phyloP scores from a whole-genome alignment of 2,797 vertebrate genomes.

The Delichon dasypus region DNA sequence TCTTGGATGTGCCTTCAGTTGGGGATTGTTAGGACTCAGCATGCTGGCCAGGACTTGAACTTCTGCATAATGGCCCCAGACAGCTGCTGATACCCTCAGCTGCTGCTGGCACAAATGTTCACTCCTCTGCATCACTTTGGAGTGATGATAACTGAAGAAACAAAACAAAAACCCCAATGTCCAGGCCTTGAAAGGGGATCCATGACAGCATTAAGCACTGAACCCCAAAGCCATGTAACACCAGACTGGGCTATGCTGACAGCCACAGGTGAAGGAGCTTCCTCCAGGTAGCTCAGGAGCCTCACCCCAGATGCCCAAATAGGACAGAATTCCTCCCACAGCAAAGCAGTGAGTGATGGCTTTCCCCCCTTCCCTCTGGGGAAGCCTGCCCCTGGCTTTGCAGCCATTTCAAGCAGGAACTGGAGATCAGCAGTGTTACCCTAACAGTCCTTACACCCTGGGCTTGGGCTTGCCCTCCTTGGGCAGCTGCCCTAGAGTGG shows the following conservation, averaged over 20 bases:
- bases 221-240: background rate
- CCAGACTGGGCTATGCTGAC: background rate
- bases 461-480: background rate
- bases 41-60: background rate
- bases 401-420: background rate
- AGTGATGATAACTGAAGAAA: background rate
- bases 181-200: background rate
- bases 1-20: background rate
- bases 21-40: fast-evolving
- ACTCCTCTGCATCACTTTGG: background rate
- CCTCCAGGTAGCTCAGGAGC: background rate
- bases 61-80: background rate
- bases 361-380: background rate
- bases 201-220: fast-evolving
- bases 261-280: background rate
- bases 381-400: background rate
- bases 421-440: background rate
- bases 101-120: background rate
- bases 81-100: background rate
- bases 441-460: fast-evolving
- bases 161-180: fast-evolving
- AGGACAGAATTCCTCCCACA: background rate
- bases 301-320: background rate
- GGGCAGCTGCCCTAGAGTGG: background rate
- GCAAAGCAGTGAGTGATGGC: background rate